Percentiles rank a stretch among this genome's conserved stretches.
Evolutionary conservation across 2,113 vertebrate species (phyloP).

Genomic region (Vombatus ursinus): DNA sequence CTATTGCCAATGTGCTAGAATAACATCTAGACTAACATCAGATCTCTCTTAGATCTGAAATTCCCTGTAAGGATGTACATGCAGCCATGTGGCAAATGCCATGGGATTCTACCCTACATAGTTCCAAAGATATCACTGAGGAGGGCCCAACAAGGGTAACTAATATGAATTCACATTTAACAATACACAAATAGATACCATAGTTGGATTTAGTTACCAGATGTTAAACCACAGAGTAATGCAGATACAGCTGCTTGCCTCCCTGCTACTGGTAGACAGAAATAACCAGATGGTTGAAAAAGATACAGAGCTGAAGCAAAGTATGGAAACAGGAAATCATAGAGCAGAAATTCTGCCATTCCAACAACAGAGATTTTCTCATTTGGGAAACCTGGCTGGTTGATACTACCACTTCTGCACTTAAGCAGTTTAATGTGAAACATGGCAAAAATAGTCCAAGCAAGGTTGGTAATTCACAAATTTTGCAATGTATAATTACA

Average conservation of each 20-base stretch:
- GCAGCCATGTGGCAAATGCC: conserved; percentile 1
- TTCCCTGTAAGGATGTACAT: conserved; percentile 50
- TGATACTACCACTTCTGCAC: conserved; percentile 71
- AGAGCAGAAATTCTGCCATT: conserved; percentile 70
- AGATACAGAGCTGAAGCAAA: conserved; percentile 53
- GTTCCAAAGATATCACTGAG: conserved; percentile 59
- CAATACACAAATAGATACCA: conserved; percentile 70
- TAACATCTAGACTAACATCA: too few relatives aligned
- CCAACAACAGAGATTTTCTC: conserved; percentile 74
- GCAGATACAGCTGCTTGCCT: conserved; percentile 74
- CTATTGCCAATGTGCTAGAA: not conserved
- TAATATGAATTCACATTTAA: conserved; percentile 70
- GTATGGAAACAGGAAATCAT: conserved; percentile 40
- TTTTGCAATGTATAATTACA: conserved; percentile 58
- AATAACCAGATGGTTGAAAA: conserved; percentile 81
- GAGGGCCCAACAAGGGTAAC: conserved; percentile 61
- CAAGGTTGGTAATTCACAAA: conserved; percentile 63
- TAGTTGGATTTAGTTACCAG: conserved; percentile 73
- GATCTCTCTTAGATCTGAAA: conserved; percentile 47
- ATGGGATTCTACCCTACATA: conserved; percentile 9
- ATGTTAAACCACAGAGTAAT: conserved; percentile 74
- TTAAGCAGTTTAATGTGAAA: conserved; percentile 64
- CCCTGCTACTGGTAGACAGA: conserved; percentile 71
- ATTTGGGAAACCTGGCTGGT: conserved; percentile 71
- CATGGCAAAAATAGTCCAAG: conserved; percentile 73